Evolutionary conservation across 2,113 vertebrate species (phyloP), one percentile per base, ranked within the genome.

Genomic region (Amblyornis subalaris): DNA sequence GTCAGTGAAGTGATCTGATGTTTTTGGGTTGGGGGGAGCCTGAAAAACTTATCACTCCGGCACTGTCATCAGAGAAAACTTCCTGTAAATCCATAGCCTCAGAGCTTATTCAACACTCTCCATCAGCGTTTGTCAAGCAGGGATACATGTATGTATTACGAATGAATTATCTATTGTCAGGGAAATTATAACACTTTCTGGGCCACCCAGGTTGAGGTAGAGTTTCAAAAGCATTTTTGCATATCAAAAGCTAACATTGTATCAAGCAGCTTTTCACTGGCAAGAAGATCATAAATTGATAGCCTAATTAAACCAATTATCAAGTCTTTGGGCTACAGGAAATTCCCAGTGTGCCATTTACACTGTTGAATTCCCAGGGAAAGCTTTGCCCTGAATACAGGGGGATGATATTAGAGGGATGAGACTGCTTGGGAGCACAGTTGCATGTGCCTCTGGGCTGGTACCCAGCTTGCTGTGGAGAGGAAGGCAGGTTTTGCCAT

Each of bases 221-320:
- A 91, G 40, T 94, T 96, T 96, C 96, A 96, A 96, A 96, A 95
- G 92, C 64, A 73, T 93, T 95, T 96, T 95, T 93, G 55, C 92
- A 92, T 95, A 92, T 96, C 94, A 96, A 96, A 96, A 96, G 88
- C 24, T 94, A 86, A 71, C 60, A 86, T 64, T 86, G 75, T 90
- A 94, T 71, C 88, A 85, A 77, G 47, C 44, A 84, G 64, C 79
- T 92, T 90, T 95, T 83, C 79, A 88, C 69, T 70, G 93, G 33
- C 50, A 80, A 88, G 29, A 70, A 77, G 88, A 94, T 86, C 75
- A 96, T 77, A 90, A 93, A 90, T 64, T 92, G 88, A 92, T 95
- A 90, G 53, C 29, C 38, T 66, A 90, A 95, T 92, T 96, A 92
- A 83, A 92, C 47, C 48, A 73, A 88, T 88, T 92, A 77, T 55